These are phyloP conservation scores for Battus philenor DNA, from an alignment of 1,140 invertebrate genomes.

Conservation along the genomic window DNA sequence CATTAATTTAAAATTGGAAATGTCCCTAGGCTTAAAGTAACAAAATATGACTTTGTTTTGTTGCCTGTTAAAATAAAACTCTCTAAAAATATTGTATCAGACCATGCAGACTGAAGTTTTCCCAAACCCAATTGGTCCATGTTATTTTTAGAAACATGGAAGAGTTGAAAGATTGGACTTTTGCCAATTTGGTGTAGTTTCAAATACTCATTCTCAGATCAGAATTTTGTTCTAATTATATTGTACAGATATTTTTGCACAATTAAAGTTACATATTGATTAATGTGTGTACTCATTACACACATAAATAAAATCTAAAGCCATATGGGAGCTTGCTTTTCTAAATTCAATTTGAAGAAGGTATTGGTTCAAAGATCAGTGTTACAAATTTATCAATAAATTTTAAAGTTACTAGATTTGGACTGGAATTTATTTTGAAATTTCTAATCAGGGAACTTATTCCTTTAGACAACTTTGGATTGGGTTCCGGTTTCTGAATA, in stretches of 20 bases:
- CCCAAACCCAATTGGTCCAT: conserved; percentile 34
- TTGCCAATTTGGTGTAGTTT: conserved; percentile 46
- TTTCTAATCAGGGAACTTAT: too few species aligned
- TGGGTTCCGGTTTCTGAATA: conserved; percentile 74
- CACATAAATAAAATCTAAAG: neutral
- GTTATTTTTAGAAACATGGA: conserved; percentile 59
- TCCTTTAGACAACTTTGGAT: conserved; percentile 70
- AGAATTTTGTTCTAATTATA: conserved; percentile 14
- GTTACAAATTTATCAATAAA: conserved; percentile 4
- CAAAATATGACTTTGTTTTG: too few species aligned
- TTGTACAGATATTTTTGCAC: conserved; percentile 6
- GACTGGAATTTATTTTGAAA: too few species aligned
- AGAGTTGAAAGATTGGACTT: conserved; percentile 48
- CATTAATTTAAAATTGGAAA: too few species aligned
- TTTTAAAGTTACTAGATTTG: too few species aligned
- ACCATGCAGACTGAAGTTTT: conserved; percentile 45
- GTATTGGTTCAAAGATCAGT: conserved; percentile 33
- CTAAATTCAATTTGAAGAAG: conserved; percentile 61
- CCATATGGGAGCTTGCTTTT: conserved; percentile 70
- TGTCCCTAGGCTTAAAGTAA: too few species aligned
- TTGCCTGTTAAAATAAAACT: neutral
- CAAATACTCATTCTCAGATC: conserved; percentile 2
- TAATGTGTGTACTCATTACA: conserved; percentile 5
- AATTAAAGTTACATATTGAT: neutral
- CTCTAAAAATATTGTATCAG: conserved; percentile 8